Percentiles rank a stretch among this genome's conserved stretches.
Conservation (phyloP, 2,113 vertebrate species). For the Albula goreensis region DNA sequence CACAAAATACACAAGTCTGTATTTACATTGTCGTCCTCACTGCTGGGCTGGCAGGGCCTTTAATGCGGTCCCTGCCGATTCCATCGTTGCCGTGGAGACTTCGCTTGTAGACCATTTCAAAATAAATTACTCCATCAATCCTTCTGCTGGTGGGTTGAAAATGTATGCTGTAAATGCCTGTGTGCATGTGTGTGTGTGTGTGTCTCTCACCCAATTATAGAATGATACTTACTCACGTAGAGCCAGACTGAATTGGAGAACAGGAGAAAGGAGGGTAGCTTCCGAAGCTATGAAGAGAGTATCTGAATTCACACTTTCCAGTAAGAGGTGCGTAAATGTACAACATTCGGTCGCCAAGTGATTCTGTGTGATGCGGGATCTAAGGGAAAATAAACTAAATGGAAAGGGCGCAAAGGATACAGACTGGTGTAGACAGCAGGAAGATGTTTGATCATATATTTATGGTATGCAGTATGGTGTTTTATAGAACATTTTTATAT, state of each 20-base stretch:
- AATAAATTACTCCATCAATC: conserved; percentile 7
- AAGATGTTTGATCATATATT: too few species aligned
- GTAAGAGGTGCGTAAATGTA: neutral
- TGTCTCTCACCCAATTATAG: neutral
- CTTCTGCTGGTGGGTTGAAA: neutral
- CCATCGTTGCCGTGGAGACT: neutral
- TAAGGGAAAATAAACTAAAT: neutral
- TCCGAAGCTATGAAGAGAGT: neutral
- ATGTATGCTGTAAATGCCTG: neutral
- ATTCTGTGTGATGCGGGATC: neutral
- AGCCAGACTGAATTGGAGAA: neutral
- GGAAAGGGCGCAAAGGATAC: too few species aligned
- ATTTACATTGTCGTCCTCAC: too few species aligned
- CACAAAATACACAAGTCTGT: too few species aligned
- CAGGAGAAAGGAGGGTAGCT: neutral
- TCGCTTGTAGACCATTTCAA: neutral
- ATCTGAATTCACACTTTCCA: neutral
- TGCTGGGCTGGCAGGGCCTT: too few species aligned
- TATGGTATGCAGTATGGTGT: too few species aligned
- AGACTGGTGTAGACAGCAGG: too few species aligned
- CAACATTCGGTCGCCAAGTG: neutral
- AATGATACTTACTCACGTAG: neutral
- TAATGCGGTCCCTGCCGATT: too few species aligned
- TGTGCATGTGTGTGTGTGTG: neutral
- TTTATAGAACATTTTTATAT: too few species aligned